phyloP scores from a whole-genome alignment of 2,113 vertebrate genomes.

The Acinonyx jubatus region DNA sequence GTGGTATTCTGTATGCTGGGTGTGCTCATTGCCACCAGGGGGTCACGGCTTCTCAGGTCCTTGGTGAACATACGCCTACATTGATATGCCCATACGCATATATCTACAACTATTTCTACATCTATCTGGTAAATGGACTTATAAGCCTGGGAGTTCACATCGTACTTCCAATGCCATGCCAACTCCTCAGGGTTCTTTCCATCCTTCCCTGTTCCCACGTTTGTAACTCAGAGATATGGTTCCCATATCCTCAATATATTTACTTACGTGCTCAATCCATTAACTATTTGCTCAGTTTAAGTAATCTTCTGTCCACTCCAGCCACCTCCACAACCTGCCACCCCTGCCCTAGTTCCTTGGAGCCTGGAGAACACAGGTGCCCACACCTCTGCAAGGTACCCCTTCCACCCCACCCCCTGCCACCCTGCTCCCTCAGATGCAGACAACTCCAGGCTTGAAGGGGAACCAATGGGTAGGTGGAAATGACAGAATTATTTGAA shows the following conservation, averaged over 20 bases:
- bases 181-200: not conserved
- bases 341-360: not conserved
- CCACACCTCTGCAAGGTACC: not conserved
- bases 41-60: not conserved
- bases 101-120: not conserved
- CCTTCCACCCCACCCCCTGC: not conserved
- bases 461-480: not conserved
- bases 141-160: not conserved
- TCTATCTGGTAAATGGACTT: not conserved
- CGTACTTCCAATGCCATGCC: not conserved
- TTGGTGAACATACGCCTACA: not conserved
- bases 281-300: not conserved
- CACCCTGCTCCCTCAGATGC: not conserved
- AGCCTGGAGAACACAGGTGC: fast-evolving
- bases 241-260: not conserved
- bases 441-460: fast-evolving
- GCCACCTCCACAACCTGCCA: not conserved
- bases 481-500: not conserved
- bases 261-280: not conserved
- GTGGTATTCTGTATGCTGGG: too few species aligned
- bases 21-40: not conserved
- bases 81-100: fast-evolving
- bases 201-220: not conserved
- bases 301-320: not conserved
- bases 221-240: not conserved